A percentile compares a stretch with the other conserved stretches of the same genome.
phyloP scores from a whole-genome alignment of 2,113 vertebrate species.

The Orientallactaga bullata region DNA sequence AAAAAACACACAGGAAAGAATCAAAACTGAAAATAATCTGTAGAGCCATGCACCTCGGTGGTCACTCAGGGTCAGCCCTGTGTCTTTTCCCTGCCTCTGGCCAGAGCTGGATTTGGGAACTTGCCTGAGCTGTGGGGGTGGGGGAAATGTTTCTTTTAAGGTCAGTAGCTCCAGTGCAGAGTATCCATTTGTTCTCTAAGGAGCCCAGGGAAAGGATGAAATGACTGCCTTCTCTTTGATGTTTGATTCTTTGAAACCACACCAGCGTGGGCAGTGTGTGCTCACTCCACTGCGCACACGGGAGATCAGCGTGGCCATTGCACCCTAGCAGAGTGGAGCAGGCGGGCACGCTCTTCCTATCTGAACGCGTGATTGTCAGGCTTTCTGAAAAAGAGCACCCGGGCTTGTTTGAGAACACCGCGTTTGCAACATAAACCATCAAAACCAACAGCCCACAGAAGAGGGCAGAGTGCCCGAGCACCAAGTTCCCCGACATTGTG shows the following conservation, averaged over 20 bases:
- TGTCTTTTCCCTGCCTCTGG: neutral
- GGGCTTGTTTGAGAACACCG: slow-evolving; percentile 50
- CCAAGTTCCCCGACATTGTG: slow-evolving; percentile 59
- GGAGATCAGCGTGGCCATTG: neutral
- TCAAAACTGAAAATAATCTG: neutral
- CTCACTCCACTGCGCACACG: neutral
- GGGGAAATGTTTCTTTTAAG: no score
- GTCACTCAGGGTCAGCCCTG: neutral
- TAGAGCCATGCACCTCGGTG: neutral
- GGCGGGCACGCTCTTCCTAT: no score
- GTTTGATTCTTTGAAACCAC: neutral
- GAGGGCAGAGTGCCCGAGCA: slow-evolving; percentile 38
- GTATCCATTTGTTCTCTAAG: neutral
- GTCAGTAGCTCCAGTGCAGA: neutral
- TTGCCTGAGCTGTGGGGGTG: neutral
- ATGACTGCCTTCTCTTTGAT: neutral
- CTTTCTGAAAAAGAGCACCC: neutral
- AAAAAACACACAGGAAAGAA: neutral
- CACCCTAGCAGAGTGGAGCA: neutral
- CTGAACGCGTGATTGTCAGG: neutral
- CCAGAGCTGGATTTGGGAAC: neutral
- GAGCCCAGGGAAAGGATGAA: neutral
- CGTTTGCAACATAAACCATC: slow-evolving; percentile 65
- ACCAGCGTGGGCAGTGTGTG: neutral
- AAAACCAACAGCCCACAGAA: neutral